These are phyloP conservation scores for Hyperoplus lanceolatus DNA, from an alignment of 2,797 vertebrate genomes.

Conservation along the genomic window DNA sequence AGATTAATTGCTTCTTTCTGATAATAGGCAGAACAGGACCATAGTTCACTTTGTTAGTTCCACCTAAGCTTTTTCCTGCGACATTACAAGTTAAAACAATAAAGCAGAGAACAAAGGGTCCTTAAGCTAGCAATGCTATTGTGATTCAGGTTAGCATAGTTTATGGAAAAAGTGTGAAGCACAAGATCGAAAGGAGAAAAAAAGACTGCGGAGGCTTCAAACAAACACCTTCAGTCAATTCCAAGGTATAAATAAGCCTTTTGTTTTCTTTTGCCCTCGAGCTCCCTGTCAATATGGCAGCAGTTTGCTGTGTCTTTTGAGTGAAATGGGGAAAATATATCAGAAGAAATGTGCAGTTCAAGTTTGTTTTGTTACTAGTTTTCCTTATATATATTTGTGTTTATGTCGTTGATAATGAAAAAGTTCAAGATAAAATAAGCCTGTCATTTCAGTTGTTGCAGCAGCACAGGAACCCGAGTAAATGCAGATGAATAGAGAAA, in stretches of 20 bases:
- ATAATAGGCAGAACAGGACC: neutral
- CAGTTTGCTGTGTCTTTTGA: neutral
- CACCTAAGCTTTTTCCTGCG: neutral
- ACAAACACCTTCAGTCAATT: neutral
- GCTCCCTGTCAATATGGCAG: neutral
- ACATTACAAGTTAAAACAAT: neutral
- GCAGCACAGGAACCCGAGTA: no score
- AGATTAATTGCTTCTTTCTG: neutral
- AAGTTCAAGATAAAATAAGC: neutral
- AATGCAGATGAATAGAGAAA: no score
- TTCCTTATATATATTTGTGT: neutral
- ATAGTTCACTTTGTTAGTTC: neutral
- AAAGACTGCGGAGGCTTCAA: neutral
- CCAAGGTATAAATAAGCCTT: neutral
- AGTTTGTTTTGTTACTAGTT: neutral
- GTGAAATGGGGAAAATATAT: neutral
- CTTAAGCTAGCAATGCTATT: neutral
- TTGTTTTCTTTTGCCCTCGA: neutral
- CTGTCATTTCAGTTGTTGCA: no score
- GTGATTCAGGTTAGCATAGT: neutral
- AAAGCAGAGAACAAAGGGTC: neutral
- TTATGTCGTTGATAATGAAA: neutral
- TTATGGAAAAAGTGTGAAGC: neutral
- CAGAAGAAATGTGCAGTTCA: neutral
- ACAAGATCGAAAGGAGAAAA: neutral